Percentiles rank a stretch among this genome's conserved stretches.
Conservation (phyloP, 2,797 vertebrate species). For the Enteromius trimaculatus region DNA sequence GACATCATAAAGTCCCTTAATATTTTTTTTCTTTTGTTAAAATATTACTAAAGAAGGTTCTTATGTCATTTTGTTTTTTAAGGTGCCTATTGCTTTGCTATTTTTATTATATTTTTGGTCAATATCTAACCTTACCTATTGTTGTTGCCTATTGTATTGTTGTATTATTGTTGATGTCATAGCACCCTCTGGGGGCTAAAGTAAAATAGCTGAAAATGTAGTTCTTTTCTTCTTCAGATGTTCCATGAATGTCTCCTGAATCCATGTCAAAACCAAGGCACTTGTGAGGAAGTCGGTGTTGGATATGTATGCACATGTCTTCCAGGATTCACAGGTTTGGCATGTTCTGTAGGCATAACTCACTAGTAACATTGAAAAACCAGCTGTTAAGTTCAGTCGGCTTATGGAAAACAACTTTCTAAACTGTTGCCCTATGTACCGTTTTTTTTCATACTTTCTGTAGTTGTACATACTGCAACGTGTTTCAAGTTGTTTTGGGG, state of each 20-base stretch:
- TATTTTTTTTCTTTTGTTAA: not conserved
- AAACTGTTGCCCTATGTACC: not conserved
- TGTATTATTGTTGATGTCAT: not conserved
- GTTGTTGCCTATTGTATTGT: not conserved
- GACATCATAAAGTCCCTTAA: not conserved
- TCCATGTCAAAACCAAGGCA: constrained; percentile 92
- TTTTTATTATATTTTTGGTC: not conserved
- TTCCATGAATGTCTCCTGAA: constrained; percentile 97
- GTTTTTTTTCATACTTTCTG: not conserved
- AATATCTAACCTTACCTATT: not conserved
- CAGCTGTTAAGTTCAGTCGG: constrained; percentile 1
- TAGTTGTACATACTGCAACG: not conserved
- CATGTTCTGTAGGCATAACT: constrained; percentile 12
- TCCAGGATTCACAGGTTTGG: constrained; percentile 90
- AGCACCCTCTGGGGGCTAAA: constrained; percentile 6
- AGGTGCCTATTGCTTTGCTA: not conserved
- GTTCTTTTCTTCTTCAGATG: constrained; percentile 75
- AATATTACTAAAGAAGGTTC: not conserved
- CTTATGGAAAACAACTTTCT: not conserved
- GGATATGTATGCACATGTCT: constrained; percentile 92
- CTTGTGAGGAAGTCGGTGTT: constrained; percentile 91
- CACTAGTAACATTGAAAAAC: not conserved
- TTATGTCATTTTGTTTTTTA: not conserved
- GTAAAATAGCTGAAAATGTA: not conserved
- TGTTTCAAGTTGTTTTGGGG: not conserved